Evolutionary conservation across 2,797 vertebrate genomes (phyloP).

Genomic region (Yasuhikotakia modesta): DNA sequence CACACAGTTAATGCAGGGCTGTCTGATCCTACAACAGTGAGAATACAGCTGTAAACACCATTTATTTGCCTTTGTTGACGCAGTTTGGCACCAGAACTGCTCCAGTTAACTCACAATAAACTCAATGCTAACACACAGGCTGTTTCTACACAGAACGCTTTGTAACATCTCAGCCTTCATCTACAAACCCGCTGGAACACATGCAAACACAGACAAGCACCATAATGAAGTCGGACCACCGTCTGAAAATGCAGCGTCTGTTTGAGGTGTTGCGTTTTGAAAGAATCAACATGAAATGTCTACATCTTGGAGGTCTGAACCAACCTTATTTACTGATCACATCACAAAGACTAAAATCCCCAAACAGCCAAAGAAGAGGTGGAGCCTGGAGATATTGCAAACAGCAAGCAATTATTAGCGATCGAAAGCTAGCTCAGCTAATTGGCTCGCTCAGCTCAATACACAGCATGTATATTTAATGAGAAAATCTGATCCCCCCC

Average conservation of each 20-base stretch:
- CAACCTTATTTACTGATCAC: background rate
- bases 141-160: constrained; percentile 35
- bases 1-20: constrained; percentile 25
- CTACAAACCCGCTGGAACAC: constrained; percentile 34
- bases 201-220: constrained; percentile 6
- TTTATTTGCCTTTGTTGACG: constrained; percentile 53
- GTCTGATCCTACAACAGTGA: constrained; percentile 34
- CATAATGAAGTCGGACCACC: constrained; percentile 65
- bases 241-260: constrained; percentile 59
- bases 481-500: constrained; percentile 63
- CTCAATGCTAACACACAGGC: constrained; percentile 3
- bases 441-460: constrained; percentile 76
- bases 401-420: constrained; percentile 67
- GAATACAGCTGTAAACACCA: constrained; percentile 48
- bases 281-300: background rate
- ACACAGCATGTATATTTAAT: constrained; percentile 78
- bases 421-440: constrained; percentile 69
- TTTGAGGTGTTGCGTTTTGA: constrained; percentile 27
- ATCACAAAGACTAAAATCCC: constrained; percentile 33
- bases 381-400: constrained; percentile 45
- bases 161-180: constrained; percentile 45
- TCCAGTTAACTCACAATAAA: constrained; percentile 31
- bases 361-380: constrained; percentile 41
- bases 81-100: constrained; percentile 37
- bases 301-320: background rate